Conservation (phyloP, 2,797 vertebrate genomes). For the Alectoris magna region DNA sequence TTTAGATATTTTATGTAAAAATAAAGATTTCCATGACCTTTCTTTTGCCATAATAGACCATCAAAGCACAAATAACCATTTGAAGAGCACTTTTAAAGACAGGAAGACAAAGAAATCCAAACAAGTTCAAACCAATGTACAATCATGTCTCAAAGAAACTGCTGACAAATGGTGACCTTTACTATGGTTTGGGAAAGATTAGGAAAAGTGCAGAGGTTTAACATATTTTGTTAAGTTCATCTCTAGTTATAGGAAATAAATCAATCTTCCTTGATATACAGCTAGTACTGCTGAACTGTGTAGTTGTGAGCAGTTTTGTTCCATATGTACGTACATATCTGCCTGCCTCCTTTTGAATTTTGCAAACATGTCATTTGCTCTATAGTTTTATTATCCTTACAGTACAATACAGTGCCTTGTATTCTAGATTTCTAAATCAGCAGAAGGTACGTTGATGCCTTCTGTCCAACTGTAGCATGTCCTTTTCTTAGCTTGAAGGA, state of each 20-base stretch:
- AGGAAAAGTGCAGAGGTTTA: not conserved
- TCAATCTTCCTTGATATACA: not conserved
- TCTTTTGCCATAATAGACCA: not conserved
- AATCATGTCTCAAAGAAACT: not conserved
- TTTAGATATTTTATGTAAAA: slow-evolving; percentile 2
- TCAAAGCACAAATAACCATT: not conserved
- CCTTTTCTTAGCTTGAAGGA: not conserved
- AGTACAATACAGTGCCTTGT: not conserved
- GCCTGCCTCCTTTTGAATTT: not conserved
- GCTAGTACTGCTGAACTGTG: not conserved
- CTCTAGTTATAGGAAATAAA: not conserved
- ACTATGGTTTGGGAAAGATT: not conserved
- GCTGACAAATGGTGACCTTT: not conserved
- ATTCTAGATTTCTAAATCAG: not conserved
- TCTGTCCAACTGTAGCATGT: not conserved
- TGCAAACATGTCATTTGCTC: not conserved
- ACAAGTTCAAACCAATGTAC: not conserved
- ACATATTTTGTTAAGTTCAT: not conserved
- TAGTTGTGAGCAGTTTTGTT: not conserved
- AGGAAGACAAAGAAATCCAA: not conserved
- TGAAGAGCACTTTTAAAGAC: not conserved
- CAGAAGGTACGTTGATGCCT: not conserved
- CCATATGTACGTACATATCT: not conserved
- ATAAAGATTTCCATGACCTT: not conserved
- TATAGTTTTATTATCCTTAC: not conserved